Base-by-base conservation (phyloP, 2,113 vertebrate genomes). In the Brienomyrus longianalis region DNA sequence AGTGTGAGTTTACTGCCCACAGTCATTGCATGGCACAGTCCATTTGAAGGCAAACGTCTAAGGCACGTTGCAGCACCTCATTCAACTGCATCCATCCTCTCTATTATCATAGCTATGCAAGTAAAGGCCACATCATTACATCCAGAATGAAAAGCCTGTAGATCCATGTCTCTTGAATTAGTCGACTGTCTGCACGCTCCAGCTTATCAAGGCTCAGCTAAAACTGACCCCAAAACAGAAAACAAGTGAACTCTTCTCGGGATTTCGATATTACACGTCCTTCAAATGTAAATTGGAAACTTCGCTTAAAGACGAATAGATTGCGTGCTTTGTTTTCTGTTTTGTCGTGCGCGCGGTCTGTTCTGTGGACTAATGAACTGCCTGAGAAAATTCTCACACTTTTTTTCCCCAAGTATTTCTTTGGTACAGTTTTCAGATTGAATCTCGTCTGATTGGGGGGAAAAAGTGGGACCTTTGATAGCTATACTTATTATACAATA, bases 1-100 rank as follows among this genome's bases (percentile, higher is more conserved):
- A 91, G 96, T 98, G 98, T 99, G 94, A 97, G 98, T 95, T 35
- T 21, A 11, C 70, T 13, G 2, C 7, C 1, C 23, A 1, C 66
- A n/a, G 17, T 7, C 19, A 21, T 39, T 43, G 31, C 66, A 83
- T 43, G 50, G 21, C 5, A n/a, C 70, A 21, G 62, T 83, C 74
- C 86, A 39, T 52, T 3, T 59, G 19, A 77, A 59, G 56, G 11
- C 51, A 70, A 19, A 89, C 31, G 39, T 10, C 17, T 59, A 52
- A 66, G n/a, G 17, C 21, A 70, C 50, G 3, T 43, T 39, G 11
- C 2, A 83, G n/a, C 70, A 83, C 66, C 21, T n/a, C 31, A 83
- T 77, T 50, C 74, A 84, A 7, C 51, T n/a, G 21, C n/a, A 51
- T 86, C 83, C 83, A 27, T n/a, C 45, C 47, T 51, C n/a, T 27